A percentile compares a stretch with the other conserved stretches of the same genome.
Conservation (phyloP, 2,797 vertebrate species). For the Syngnathus rostellatus region DNA sequence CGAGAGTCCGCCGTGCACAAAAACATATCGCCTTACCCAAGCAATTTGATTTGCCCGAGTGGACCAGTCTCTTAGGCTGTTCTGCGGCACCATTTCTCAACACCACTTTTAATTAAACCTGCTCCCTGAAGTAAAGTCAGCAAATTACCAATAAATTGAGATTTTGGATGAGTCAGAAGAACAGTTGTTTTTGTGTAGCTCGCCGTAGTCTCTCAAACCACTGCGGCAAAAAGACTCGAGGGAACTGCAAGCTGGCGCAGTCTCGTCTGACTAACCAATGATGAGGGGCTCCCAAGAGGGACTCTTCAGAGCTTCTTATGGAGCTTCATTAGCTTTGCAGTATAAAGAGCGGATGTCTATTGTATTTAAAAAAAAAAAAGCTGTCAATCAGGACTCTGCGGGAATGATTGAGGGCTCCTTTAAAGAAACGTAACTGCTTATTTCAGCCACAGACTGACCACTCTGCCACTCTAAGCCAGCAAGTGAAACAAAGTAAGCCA, state of each 20-base stretch:
- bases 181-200: constrained; percentile 18
- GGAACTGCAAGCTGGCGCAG: constrained; percentile 52
- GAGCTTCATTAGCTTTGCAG: not conserved
- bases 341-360: not conserved
- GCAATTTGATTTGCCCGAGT: constrained; percentile 25
- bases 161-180: constrained; percentile 40
- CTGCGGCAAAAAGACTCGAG: constrained; percentile 38
- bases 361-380: not conserved
- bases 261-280: constrained; percentile 43
- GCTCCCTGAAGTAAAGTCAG: constrained; percentile 46
- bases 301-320: constrained; percentile 23
- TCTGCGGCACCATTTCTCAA: constrained; percentile 29
- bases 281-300: constrained; percentile 42
- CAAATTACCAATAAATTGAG: constrained; percentile 39
- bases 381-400: constrained; percentile 3
- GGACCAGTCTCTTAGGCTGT: constrained; percentile 17
- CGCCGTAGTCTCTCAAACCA: constrained; percentile 42
- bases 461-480: constrained; percentile 15
- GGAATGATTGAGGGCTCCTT: constrained; percentile 19
- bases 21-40: constrained; percentile 20
- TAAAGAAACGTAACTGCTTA: constrained; percentile 24
- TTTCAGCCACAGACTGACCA: constrained; percentile 27
- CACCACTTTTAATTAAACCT: constrained; percentile 47
- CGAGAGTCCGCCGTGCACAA: constrained; percentile 7
- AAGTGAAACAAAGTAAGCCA: constrained; percentile 11